These are phyloP conservation scores for Ametastegia equiseti DNA, from an alignment of 2,888 invertebrate species.

Conservation along the genomic window DNA sequence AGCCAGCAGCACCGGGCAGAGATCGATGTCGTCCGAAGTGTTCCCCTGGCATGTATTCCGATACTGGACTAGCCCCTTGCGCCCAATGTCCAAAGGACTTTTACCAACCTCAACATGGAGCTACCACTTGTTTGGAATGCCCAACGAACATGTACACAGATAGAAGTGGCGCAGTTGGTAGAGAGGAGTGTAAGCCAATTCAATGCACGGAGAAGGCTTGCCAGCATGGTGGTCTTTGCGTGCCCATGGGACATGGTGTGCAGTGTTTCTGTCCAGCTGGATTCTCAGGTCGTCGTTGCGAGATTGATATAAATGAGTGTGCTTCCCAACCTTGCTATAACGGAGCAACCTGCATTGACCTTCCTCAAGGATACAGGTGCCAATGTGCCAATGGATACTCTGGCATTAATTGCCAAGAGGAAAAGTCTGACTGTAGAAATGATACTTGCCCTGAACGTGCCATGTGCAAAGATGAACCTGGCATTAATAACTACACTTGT, in stretches of 20 bases:
- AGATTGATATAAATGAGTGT: slow-evolving; percentile 97
- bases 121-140: slow-evolving; percentile 92
- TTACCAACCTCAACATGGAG: slow-evolving; percentile 91
- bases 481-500: slow-evolving; percentile 93
- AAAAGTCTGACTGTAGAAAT: slow-evolving; percentile 91
- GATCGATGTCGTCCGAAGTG: slow-evolving; percentile 93
- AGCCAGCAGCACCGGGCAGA: slow-evolving; percentile 91
- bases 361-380: slow-evolving; percentile 95
- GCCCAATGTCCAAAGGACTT: slow-evolving; percentile 94
- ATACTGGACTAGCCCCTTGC: slow-evolving; percentile 95
- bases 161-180: slow-evolving; percentile 86
- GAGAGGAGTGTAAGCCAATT: slow-evolving; percentile 92
- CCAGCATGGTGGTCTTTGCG: slow-evolving; percentile 93
- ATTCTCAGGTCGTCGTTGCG: slow-evolving; percentile 94
- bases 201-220: slow-evolving; percentile 93
- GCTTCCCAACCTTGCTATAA: slow-evolving; percentile 96
- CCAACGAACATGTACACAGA: slow-evolving; percentile 94
- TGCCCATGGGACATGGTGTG: slow-evolving; percentile 91
- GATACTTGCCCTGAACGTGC: slow-evolving; percentile 97
- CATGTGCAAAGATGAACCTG: slow-evolving; percentile 97
- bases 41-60: slow-evolving; percentile 92
- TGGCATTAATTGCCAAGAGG: slow-evolving; percentile 97
- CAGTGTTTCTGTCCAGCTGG: slow-evolving; percentile 97
- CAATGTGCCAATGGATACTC: slow-evolving; percentile 92
- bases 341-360: slow-evolving; percentile 93